Base-by-base conservation (phyloP, 2,113 vertebrate species). In the Nycticorax nycticorax region DNA sequence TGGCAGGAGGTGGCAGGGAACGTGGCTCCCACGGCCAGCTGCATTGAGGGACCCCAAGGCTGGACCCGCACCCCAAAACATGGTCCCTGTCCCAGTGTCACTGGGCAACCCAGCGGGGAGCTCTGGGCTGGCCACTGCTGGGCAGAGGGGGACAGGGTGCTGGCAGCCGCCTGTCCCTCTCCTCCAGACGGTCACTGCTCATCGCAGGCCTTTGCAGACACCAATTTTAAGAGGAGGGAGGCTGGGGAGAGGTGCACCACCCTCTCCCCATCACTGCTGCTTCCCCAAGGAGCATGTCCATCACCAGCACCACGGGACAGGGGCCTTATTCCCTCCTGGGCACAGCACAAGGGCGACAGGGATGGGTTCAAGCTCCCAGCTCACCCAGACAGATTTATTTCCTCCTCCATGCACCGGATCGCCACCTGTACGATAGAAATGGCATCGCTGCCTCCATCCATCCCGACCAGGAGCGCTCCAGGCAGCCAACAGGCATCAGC, bases 231-330 rank as follows among this genome's bases (percentile, higher is more conserved):
- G 66, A 76, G 56, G 4, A 55, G 19, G n/a, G n/a, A 55, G 41
- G 47, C 2, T 57, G 56, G 33, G 75, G 33, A 62, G 55, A 72
- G 28, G 8, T 20, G 30, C 15, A 21, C 5, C 76, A 59, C 67
- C 35, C 33, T 37, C 18, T 32, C n/a, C 57, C 55, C 50, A 53
- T 9, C 77, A 60, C n/a, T 73, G 60, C 71, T 48, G 22, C 85
- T 52, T 78, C 55, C 48, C 30, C 45, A 41, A 53, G 45, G 35
- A 74, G 69, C 88, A 52, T 33, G 74, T 47, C 33, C 73, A 80
- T 43, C 88, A 32, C 43, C 60, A 79, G 39, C 43, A 76, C 8
- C 37, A 26, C 1, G 1, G 12, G 4, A 12, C 0, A 0, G 56
- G 56, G 53, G 59, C 73, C 81, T 52, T 10, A 6, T 12, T 57